Evolutionary conservation across 2,113 vertebrate species (phyloP).

Genomic region (Indri indri): DNA sequence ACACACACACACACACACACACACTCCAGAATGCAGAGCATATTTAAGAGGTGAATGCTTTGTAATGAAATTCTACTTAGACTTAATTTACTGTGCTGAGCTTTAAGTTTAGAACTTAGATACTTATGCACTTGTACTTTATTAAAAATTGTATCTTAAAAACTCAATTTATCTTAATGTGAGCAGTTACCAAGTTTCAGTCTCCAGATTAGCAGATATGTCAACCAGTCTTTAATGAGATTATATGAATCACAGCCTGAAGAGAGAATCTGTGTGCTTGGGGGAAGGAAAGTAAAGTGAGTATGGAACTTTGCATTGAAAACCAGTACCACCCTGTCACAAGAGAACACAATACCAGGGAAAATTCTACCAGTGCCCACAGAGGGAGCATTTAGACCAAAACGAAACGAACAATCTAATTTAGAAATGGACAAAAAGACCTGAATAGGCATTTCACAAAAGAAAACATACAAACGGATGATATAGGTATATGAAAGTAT

Average conservation of each 20-base stretch:
- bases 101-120: not conserved
- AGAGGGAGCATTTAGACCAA: too few relatives aligned
- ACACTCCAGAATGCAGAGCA: not conserved
- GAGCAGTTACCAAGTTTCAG: not conserved
- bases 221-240: not conserved
- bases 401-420: too few relatives aligned
- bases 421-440: too few relatives aligned
- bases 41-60: not conserved
- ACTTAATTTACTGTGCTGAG: not conserved
- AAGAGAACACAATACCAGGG: too few relatives aligned
- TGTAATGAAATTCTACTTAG: not conserved
- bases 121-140: not conserved
- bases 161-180: not conserved
- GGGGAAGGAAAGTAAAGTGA: too few relatives aligned
- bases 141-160: not conserved
- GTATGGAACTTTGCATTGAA: too few relatives aligned
- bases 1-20: not conserved
- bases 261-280: too few relatives aligned
- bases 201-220: not conserved
- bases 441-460: too few relatives aligned
- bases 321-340: too few relatives aligned
- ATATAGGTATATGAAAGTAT: too few relatives aligned
- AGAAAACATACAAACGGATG: too few relatives aligned
- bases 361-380: too few relatives aligned
- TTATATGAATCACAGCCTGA: not conserved